These are phyloP conservation scores for Vesta saturnalis DNA, from an alignment of 2,888 invertebrate genomes.

Conservation along the genomic window DNA sequence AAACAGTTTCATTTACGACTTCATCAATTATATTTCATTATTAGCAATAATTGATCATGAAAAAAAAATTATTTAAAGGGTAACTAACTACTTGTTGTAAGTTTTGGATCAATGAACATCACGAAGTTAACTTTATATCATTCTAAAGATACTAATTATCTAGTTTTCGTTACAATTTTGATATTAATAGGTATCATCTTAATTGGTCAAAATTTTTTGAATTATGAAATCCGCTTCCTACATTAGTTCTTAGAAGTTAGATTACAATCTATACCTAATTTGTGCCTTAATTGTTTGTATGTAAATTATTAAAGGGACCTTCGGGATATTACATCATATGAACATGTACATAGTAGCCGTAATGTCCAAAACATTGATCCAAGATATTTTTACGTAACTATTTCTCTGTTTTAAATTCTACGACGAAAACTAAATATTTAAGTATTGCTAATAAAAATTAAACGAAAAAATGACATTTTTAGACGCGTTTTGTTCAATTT, in stretches of 20 bases:
- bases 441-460: no score
- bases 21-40: neutral
- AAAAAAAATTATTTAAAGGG: neutral
- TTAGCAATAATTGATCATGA: neutral
- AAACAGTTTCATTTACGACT: slow-evolving; percentile 1
- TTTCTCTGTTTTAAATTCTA: no score
- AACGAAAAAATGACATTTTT: no score
- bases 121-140: neutral
- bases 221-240: slow-evolving; percentile 9
- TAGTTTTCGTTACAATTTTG: no score
- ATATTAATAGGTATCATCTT: no score
- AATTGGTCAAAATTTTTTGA: neutral
- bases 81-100: neutral
- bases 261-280: slow-evolving; percentile 8
- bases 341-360: no score
- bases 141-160: no score
- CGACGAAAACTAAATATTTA: no score
- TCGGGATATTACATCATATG: slow-evolving; percentile 1
- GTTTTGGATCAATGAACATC: neutral
- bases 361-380: neutral
- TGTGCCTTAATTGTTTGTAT: slow-evolving; percentile 11
- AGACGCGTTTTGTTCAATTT: no score
- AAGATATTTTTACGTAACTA: no score
- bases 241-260: no score
- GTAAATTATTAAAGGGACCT: slow-evolving; percentile 2